A percentile compares a stretch with the other conserved stretches of the same genome.
Evolutionary conservation across 1,140 invertebrate species (phyloP).

Genomic region (Zophobas atratus): DNA sequence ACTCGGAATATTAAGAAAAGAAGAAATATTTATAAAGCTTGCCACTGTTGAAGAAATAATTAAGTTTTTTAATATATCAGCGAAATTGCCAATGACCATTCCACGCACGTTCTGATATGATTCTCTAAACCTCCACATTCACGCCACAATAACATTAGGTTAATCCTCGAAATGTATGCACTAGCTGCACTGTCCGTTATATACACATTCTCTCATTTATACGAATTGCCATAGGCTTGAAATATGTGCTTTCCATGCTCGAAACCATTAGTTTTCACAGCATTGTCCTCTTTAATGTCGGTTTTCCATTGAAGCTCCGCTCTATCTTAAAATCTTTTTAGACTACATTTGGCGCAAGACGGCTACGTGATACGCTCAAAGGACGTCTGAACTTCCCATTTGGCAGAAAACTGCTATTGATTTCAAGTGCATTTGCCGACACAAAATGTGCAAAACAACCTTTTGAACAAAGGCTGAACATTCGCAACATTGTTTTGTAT

Average conservation of each 20-base stretch:
- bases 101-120: slow-evolving; percentile 16
- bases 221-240: slow-evolving; percentile 28
- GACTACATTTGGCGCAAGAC: too few species aligned
- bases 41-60: too few species aligned
- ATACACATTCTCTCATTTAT: slow-evolving; percentile 22
- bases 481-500: too few species aligned
- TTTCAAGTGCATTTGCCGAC: too few species aligned
- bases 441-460: too few species aligned
- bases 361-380: too few species aligned
- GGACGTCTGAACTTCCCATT: too few species aligned
- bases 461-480: too few species aligned
- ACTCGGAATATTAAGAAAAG: too few species aligned
- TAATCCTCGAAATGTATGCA: slow-evolving; percentile 39
- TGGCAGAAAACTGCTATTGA: too few species aligned
- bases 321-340: too few species aligned
- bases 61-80: background rate
- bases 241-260: slow-evolving; percentile 27
- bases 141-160: slow-evolving; percentile 35
- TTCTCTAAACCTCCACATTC: slow-evolving; percentile 18
- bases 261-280: slow-evolving; percentile 33
- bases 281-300: slow-evolving; percentile 38
- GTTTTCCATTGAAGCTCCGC: slow-evolving; percentile 17
- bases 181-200: slow-evolving; percentile 35
- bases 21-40: too few species aligned
- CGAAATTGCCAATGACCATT: slow-evolving; percentile 31